Base-by-base conservation (phyloP, 1,140 invertebrate genomes). In the Diploscapter pachys region DNA sequence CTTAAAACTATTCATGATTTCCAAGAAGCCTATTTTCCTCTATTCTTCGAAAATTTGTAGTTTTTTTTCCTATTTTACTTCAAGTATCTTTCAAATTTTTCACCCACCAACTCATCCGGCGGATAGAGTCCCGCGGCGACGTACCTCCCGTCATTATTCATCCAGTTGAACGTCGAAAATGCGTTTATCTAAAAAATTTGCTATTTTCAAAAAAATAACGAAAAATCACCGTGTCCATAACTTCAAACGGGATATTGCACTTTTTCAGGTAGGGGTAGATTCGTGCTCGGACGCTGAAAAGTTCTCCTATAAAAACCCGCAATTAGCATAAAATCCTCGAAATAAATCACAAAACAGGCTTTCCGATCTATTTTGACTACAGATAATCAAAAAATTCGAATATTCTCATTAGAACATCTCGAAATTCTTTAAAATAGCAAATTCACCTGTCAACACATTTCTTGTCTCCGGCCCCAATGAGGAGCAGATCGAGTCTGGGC, bases 401-500 rank as follows among this genome's bases (percentile, higher is more conserved):
- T 31, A 31, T 31, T 31, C 31, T 31, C 31, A 31, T 31, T 31
- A 54, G 66, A 48, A n/a, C 48, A 55, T 3, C 13, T 54, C 1
- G 8, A 8, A 31, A 65, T 65, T 52, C 52, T 59, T 3, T 2
- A 50, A 59, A 55, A 50, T 31, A 4, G 3, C 4, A 8, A 52
- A 68, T 8, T 55, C 55, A 73, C 72, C 80, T 75, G 51, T 85
- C 74, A 70, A 83, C 76, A 57, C 82, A 80, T 48, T 83, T 85
- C 69, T 86, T 83, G 78, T 91, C 89, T 5, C 92, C 91, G 63
- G 91, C 88, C 11, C 93, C 92, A 76, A 94, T 82, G 3, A 96
- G 88, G 49, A 95, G 79, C 6, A 95, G 87, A 87, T 95, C 93
- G 68, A 93, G 86, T 87, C 92, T 93, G 3, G 94, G 94, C 79